Conservation (phyloP, 2,113 vertebrate genomes). For the Cyrtonyx montezumae region DNA sequence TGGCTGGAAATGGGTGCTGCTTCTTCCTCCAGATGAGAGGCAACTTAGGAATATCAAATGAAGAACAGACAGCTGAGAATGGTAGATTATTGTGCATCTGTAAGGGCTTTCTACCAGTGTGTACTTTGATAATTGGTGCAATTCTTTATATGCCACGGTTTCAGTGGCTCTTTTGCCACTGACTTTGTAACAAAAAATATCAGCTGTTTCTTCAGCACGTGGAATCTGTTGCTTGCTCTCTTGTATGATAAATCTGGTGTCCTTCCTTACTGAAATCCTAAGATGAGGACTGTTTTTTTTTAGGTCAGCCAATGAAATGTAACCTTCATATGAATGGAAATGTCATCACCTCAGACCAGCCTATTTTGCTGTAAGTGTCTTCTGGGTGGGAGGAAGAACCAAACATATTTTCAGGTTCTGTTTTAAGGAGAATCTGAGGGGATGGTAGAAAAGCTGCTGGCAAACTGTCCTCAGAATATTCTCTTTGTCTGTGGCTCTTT, state of each 20-base stretch:
- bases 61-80: not conserved
- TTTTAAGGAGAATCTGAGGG: not conserved
- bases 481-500: not conserved
- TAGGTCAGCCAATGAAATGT: conserved; percentile 98
- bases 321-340: conserved; percentile 97
- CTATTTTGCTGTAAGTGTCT: conserved; percentile 93
- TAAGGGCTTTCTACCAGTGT: not conserved
- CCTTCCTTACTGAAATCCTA: not conserved
- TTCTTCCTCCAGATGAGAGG: not conserved
- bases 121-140: not conserved
- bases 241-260: not conserved
- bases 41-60: fast-evolving
- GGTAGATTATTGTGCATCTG: not conserved
- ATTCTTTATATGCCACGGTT: not conserved
- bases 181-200: not conserved
- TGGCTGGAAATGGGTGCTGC: not conserved
- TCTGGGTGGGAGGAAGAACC: not conserved
- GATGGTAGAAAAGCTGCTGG: not conserved
- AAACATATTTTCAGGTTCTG: not conserved
- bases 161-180: not conserved
- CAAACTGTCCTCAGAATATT: not conserved
- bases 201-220: not conserved
- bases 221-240: not conserved
- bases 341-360: conserved; percentile 97
- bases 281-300: not conserved